These are phyloP conservation scores for Arrhamphus sclerolepis DNA, from an alignment of 2,797 vertebrate species.

Conservation along the genomic window DNA sequence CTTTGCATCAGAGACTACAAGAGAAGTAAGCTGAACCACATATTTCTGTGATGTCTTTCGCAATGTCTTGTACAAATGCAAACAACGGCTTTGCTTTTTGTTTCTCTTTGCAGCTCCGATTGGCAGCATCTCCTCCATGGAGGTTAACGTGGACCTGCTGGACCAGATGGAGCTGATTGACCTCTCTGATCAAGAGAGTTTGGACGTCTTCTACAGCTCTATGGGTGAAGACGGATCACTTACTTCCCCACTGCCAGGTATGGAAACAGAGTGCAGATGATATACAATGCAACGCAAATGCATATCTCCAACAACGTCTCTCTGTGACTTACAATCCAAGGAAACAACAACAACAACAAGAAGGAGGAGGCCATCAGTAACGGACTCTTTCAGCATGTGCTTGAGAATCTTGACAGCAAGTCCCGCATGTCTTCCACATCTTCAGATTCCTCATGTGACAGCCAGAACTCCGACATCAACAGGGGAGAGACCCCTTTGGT, in stretches of 20 bases:
- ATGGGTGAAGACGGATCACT: constrained; percentile 80
- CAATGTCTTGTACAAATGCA: neutral
- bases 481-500: constrained; percentile 82
- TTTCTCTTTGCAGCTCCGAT: constrained; percentile 71
- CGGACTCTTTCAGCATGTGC: constrained; percentile 81
- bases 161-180: constrained; percentile 95
- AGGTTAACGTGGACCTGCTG: constrained; percentile 94
- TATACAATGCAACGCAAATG: neutral
- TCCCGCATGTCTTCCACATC: constrained; percentile 89
- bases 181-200: constrained; percentile 90
- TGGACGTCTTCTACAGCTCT: constrained; percentile 92
- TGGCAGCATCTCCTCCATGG: constrained; percentile 93
- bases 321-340: constrained; percentile 33
- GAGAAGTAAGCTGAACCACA: constrained; percentile 84
- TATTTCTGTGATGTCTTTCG: neutral
- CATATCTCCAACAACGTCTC: neutral
- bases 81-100: neutral
- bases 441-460: constrained; percentile 85
- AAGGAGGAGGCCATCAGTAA: constrained; percentile 69
- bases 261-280: neutral
- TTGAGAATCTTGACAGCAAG: constrained; percentile 76
- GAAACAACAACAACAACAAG: constrained; percentile 62
- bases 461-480: constrained; percentile 82
- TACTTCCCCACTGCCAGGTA: constrained; percentile 83
- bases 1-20: constrained; percentile 88